phyloP scores from a whole-genome alignment of 92 coral and sea anemone species.

The Phymanthus crucifer region DNA sequence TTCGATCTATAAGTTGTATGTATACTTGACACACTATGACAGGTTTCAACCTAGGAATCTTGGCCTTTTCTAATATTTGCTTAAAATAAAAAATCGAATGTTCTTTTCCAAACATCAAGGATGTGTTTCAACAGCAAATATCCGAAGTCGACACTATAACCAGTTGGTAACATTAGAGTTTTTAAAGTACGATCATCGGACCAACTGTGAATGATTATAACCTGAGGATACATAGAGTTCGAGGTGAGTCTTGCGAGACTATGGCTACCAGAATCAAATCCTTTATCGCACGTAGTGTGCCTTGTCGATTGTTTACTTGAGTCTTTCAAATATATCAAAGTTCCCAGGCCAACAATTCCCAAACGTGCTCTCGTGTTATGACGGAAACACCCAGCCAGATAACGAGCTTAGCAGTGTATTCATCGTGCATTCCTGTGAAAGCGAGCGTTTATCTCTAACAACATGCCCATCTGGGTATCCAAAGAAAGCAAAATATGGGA shows the following conservation, averaged over 20 bases:
- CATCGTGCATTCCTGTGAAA: conserved; percentile 30
- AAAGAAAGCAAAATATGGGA: not conserved
- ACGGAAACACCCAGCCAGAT: conserved; percentile 42
- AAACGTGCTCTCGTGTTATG: conserved; percentile 25
- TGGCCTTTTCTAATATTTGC: not conserved
- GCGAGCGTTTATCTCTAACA: conserved; percentile 30
- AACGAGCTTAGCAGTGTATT: conserved; percentile 20
- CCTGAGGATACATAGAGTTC: conserved; percentile 7
- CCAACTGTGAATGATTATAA: conserved; percentile 21
- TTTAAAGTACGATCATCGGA: conserved; percentile 26
- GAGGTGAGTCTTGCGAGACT: conserved; percentile 28
- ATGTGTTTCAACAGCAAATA: not conserved
- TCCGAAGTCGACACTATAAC: not conserved
- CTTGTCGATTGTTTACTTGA: conserved; percentile 32
- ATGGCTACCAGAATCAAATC: conserved; percentile 16
- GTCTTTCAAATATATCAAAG: conserved; percentile 18
- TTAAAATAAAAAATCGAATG: not conserved
- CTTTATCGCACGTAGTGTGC: conserved; percentile 20
- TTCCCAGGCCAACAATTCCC: conserved; percentile 16
- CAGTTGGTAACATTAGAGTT: conserved; percentile 17
- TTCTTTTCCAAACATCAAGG: not conserved
- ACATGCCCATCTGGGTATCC: conserved; percentile 30
- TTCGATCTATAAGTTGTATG: conserved; percentile 6
- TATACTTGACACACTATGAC: conserved; percentile 26
- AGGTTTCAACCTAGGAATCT: conserved; percentile 15